These are phyloP conservation scores for Tachypleus tridentatus DNA, from an alignment of 1,140 invertebrate species.

Conservation along the genomic window DNA sequence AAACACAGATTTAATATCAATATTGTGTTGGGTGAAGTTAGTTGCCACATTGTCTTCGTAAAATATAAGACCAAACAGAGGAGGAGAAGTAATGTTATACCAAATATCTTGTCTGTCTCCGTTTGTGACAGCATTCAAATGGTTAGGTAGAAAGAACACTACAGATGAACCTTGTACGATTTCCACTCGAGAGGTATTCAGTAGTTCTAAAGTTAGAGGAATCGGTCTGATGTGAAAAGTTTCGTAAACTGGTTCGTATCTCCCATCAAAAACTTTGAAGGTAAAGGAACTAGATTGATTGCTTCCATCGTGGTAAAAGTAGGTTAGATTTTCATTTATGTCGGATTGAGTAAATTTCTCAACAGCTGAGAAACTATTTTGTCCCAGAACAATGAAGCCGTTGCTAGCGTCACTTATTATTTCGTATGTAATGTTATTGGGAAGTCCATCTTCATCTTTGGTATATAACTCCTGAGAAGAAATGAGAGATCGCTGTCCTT, in stretches of 20 bases:
- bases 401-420: constrained; percentile 59
- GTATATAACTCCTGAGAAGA: constrained; percentile 63
- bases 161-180: constrained; percentile 61
- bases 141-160: constrained; percentile 54
- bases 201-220: constrained; percentile 59
- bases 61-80: constrained; percentile 57
- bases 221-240: constrained; percentile 72
- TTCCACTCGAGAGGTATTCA: constrained; percentile 48
- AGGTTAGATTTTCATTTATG: constrained; percentile 61
- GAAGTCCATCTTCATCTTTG: constrained; percentile 69
- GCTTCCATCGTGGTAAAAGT: constrained; percentile 73
- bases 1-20: constrained; percentile 58
- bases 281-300: constrained; percentile 66
- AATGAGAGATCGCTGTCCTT: constrained; percentile 55
- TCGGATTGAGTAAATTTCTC: constrained; percentile 73
- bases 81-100: constrained; percentile 62
- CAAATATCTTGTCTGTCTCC: constrained; percentile 54
- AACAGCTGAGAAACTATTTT: constrained; percentile 28
- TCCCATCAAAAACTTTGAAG: constrained; percentile 80
- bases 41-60: constrained; percentile 22
- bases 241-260: constrained; percentile 63
- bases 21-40: constrained; percentile 59
- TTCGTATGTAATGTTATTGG: constrained; percentile 73
- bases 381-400: constrained; percentile 44
- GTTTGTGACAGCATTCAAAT: constrained; percentile 71